Base-by-base conservation (phyloP, 2,113 vertebrate species). In the Isichthys henryi region DNA sequence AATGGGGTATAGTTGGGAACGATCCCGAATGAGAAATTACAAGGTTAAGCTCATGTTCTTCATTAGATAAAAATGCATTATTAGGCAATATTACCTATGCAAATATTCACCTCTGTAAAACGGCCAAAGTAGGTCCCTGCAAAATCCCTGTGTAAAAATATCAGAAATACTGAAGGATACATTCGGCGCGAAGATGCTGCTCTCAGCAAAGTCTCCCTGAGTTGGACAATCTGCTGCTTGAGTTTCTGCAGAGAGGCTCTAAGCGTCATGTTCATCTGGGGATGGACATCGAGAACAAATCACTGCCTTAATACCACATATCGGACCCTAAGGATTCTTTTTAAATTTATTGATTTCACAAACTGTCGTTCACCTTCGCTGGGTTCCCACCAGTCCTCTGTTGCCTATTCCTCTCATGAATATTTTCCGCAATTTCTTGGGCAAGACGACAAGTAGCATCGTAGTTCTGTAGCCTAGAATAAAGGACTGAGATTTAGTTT, bases 381-480 rank as follows among this genome's bases (percentile, higher is more conserved):
- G 97, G 94, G 93, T 96, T 99, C 35, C 97, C 97, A 84, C 97
- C 97, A 50, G 95, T 97, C 89, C 97, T 96, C 91, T 97, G 97
- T 92, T 93, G 95, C 58, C 96, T 96, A 93, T 96, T 98, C 35
- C 97, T 94, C 90, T 98, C 97, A 93, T 98, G 97, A 88, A 98
- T 96, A 90, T 95, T 98, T 95, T 99, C 98, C 4, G 98, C 97
- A 74, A 97, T 95, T 91, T 99, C 98, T 91, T 99, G 98, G 23
- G 97, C 97, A 90, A 97, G 92, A 13, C 96, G 96, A 88, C 97
- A 97, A 0, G 98, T 93, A 88, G 96, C 96, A 88, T 98, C 98
- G 8, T 98, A 96, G 50, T 97, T 95, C 89, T 96, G 95, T 46
- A 98, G 94, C 98, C 98, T 99, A 82, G 0, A 86, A 85, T 21